These are phyloP conservation scores for Plagodis pulveraria DNA, from an alignment of 2,888 invertebrate species.

Conservation along the genomic window DNA sequence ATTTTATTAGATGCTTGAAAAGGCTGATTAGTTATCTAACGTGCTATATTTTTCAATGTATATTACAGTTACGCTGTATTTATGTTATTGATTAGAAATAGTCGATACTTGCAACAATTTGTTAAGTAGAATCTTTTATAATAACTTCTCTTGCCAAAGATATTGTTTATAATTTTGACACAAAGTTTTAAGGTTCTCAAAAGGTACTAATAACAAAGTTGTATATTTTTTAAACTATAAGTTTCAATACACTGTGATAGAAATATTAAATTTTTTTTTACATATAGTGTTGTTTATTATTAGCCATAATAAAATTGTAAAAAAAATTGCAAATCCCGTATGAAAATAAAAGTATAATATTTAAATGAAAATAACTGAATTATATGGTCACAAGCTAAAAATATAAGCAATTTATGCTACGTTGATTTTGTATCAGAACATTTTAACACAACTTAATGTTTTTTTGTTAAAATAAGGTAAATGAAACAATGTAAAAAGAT, in stretches of 20 bases:
- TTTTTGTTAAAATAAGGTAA: constrained; percentile 57
- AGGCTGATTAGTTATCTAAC: constrained; percentile 60
- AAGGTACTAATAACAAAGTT: constrained; percentile 29
- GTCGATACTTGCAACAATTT: constrained; percentile 4
- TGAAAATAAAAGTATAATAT: constrained; percentile 66
- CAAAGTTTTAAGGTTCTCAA: constrained; percentile 25
- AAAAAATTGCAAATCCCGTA: constrained; percentile 36
- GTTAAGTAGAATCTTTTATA: constrained; percentile 7
- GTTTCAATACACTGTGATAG: constrained; percentile 65
- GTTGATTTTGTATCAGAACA: constrained; percentile 21
- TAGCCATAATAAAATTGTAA: constrained; percentile 6
- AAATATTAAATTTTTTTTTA: constrained; percentile 53
- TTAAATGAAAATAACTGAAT: constrained; percentile 80
- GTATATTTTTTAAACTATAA: constrained; percentile 36
- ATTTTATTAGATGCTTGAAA: constrained; percentile 44
- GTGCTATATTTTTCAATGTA: constrained; percentile 9
- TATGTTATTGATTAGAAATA: not conserved
- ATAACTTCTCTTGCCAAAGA: constrained; percentile 51
- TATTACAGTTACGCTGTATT: constrained; percentile 2
- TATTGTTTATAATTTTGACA: constrained; percentile 35
- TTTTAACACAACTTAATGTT: constrained; percentile 61
- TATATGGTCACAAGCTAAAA: constrained; percentile 76
- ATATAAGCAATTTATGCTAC: constrained; percentile 64
- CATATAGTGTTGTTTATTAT: constrained; percentile 28
- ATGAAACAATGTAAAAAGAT: constrained; percentile 64